These are phyloP conservation scores for Amblyopsis hoosieri DNA, from an alignment of 2,797 vertebrate species.

Conservation along the genomic window DNA sequence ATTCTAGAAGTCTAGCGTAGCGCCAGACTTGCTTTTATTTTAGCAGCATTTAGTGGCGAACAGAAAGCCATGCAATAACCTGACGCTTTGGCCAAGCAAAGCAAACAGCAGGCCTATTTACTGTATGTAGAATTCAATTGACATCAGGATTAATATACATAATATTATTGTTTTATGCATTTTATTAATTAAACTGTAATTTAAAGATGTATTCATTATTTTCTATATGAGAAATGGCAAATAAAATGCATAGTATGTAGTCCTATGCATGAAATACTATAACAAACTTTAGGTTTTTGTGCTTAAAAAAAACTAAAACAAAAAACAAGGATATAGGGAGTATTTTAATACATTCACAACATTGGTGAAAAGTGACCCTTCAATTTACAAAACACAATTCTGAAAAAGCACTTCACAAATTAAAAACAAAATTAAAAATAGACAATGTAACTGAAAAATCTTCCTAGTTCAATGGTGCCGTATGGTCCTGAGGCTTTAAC, in stretches of 20 bases:
- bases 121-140: too few relatives aligned
- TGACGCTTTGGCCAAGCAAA: too few relatives aligned
- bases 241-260: background rate
- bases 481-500: conserved; percentile 36
- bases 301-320: background rate
- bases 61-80: background rate
- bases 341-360: conserved; percentile 25
- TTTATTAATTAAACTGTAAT: too few relatives aligned
- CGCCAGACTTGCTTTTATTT: background rate
- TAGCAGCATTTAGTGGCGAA: background rate
- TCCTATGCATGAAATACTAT: too few relatives aligned
- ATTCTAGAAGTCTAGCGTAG: background rate
- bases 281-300: too few relatives aligned
- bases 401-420: conserved; percentile 45
- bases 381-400: conserved; percentile 50
- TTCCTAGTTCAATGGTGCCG: conserved; percentile 6
- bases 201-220: too few relatives aligned
- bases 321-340: conserved; percentile 4
- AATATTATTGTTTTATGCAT: too few relatives aligned
- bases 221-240: too few relatives aligned
- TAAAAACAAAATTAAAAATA: conserved; percentile 29
- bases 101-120: too few relatives aligned
- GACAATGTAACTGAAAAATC: conserved; percentile 10
- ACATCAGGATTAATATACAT: too few relatives aligned
- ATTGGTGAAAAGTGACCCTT: conserved; percentile 31